Percentiles rank a stretch among this genome's conserved stretches.
These are phyloP conservation scores for Ifrita kowaldi DNA, from an alignment of 2,113 vertebrate genomes.

Conservation along the genomic window DNA sequence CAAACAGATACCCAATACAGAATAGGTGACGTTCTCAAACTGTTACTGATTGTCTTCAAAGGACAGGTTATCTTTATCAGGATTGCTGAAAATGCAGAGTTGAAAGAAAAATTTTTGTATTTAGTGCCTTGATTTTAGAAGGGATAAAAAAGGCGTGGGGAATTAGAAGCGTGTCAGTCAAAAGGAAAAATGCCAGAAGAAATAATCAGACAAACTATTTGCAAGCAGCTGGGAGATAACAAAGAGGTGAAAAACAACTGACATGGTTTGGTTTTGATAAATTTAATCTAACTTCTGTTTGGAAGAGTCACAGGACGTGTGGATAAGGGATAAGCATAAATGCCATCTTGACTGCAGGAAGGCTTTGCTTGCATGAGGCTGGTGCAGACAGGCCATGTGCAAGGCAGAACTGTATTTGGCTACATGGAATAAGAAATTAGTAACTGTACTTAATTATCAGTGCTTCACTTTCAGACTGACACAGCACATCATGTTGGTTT, in stretches of 20 bases:
- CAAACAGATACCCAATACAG: not conserved
- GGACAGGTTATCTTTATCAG: not conserved
- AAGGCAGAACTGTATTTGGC: not conserved
- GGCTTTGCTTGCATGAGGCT: not conserved
- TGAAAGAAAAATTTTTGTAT: not conserved
- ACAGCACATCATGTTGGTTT: not conserved
- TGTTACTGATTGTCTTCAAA: not conserved
- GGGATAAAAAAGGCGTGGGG: not conserved
- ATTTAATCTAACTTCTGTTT: not conserved
- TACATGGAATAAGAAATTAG: not conserved
- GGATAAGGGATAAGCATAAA: not conserved
- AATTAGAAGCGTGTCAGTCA: rapidly evolving
- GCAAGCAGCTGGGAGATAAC: not conserved
- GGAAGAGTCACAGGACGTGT: not conserved
- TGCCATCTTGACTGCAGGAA: not conserved
- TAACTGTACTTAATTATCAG: not conserved
- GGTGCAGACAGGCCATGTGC: not conserved
- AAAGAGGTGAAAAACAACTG: not conserved
- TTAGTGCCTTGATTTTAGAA: not conserved
- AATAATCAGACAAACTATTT: not conserved
- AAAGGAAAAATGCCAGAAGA: not conserved
- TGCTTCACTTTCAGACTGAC: not conserved
- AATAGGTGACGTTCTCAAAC: not conserved
- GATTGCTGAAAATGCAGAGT: not conserved
- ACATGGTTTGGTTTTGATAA: not conserved